Evolutionary conservation across 2,888 invertebrate genomes (phyloP).

Genomic region (Drosophila basisetae): DNA sequence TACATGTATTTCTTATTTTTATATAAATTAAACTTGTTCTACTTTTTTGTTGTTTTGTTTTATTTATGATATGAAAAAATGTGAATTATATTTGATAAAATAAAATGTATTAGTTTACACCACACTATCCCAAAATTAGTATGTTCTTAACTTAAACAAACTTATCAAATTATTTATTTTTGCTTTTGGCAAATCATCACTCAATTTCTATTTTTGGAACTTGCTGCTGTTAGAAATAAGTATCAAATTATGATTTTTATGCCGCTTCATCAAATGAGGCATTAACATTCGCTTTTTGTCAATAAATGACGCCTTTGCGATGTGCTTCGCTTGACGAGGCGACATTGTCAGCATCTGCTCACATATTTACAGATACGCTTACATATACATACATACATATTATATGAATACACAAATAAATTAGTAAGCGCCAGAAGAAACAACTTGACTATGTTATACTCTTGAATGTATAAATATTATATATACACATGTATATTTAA

Average conservation of each 20-base stretch:
- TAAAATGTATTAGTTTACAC: too few relatives aligned
- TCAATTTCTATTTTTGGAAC: constrained; percentile 44
- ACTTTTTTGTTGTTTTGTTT: neutral
- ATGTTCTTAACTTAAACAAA: neutral
- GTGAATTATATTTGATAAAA: neutral
- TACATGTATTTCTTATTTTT: neutral
- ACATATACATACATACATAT: neutral
- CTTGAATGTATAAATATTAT: neutral
- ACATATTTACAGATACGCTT: constrained; percentile 8
- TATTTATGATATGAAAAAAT: neutral
- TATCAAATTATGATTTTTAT: constrained; percentile 41
- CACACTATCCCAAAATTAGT: neutral
- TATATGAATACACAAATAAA: neutral
- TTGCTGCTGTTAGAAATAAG: constrained; percentile 24
- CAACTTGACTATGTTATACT: constrained; percentile 12
- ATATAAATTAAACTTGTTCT: neutral
- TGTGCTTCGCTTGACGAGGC: constrained; percentile 13
- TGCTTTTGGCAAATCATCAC: constrained; percentile 25
- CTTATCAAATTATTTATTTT: constrained; percentile 1
- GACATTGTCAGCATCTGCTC: constrained; percentile 35
- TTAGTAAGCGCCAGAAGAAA: constrained; percentile 12
- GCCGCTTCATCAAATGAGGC: constrained; percentile 62
- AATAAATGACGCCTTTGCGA: constrained; percentile 39
- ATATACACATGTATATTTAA: neutral
- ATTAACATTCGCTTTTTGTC: constrained; percentile 44